Evolutionary conservation across 2,888 invertebrate genomes (phyloP).

Genomic region (Oscheius sp.): DNA sequence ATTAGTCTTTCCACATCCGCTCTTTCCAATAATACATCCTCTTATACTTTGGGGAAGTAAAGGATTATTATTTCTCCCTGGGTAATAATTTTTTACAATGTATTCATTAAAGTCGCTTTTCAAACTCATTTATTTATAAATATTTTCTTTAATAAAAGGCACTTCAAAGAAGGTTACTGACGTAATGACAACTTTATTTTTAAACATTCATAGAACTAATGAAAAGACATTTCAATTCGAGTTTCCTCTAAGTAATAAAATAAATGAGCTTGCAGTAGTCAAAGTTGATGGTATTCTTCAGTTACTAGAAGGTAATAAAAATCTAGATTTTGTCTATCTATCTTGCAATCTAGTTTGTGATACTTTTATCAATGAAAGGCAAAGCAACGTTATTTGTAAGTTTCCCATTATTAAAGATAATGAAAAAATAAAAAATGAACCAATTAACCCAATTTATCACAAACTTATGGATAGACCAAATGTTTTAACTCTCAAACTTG

Average conservation of each 20-base stretch:
- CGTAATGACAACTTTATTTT: constrained; percentile 27
- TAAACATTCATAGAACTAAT: constrained; percentile 24
- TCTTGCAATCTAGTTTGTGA: too few species aligned
- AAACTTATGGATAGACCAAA: constrained; percentile 24
- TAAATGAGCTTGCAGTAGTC: constrained; percentile 24
- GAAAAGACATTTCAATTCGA: constrained; percentile 33
- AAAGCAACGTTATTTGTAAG: constrained; percentile 28
- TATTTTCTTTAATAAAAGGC: too few species aligned
- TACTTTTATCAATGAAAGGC: too few species aligned
- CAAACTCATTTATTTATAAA: not conserved
- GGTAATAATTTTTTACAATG: constrained; percentile 22
- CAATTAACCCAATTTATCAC: constrained; percentile 32
- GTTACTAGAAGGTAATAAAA: not conserved
- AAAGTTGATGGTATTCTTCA: constrained; percentile 30
- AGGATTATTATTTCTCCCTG: constrained; percentile 23
- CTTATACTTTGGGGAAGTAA: constrained; percentile 53
- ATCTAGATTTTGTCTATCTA: constrained; percentile 9
- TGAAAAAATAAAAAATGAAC: constrained; percentile 26
- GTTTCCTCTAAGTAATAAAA: constrained; percentile 1
- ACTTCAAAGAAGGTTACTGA: not conserved
- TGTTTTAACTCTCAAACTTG: constrained; percentile 26
- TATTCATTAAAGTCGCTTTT: constrained; percentile 6
- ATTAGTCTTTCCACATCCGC: constrained; percentile 56
- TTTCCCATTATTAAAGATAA: constrained; percentile 4
- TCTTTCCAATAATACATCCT: constrained; percentile 57